These are phyloP conservation scores for Nephila pilipes DNA, from an alignment of 1,140 invertebrate genomes.

Conservation along the genomic window DNA sequence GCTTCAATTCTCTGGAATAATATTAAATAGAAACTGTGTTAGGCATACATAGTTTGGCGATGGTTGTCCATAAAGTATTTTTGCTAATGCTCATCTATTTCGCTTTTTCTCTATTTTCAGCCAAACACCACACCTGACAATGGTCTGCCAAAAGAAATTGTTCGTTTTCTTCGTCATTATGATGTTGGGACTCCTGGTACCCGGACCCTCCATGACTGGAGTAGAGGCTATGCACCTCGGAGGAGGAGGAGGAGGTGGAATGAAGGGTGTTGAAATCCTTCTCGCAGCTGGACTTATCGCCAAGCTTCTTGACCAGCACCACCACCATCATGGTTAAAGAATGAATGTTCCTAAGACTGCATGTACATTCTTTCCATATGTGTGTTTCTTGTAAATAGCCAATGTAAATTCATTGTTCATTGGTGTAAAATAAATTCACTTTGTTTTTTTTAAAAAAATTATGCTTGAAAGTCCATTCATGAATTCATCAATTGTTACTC, in stretches of 20 bases:
- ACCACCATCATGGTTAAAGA: neutral
- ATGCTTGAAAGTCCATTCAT: no score
- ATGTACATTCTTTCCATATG: neutral
- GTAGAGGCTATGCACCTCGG: constrained; percentile 40
- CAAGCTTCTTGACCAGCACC: constrained; percentile 37
- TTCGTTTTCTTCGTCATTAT: constrained; percentile 37
- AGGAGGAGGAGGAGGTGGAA: neutral
- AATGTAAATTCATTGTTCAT: neutral
- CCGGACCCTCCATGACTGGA: constrained; percentile 44
- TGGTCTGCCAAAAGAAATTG: constrained; percentile 53
- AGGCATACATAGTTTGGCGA: no score
- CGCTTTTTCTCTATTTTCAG: no score
- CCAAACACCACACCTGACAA: neutral
- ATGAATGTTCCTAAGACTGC: neutral
- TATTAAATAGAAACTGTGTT: no score
- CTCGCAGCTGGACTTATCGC: constrained; percentile 58
- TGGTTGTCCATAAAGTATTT: no score
- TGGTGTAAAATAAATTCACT: neutral
- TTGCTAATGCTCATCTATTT: no score
- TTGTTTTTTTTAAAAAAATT: no score
- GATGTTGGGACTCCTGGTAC: constrained; percentile 41
- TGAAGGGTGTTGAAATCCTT: constrained; percentile 1
- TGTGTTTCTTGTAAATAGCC: neutral
- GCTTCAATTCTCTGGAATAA: no score
- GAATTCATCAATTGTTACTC: no score